Evolutionary conservation across 2,797 vertebrate species (phyloP), one percentile per base, ranked within the genome.

Genomic region (Sebastes steindachneri): DNA sequence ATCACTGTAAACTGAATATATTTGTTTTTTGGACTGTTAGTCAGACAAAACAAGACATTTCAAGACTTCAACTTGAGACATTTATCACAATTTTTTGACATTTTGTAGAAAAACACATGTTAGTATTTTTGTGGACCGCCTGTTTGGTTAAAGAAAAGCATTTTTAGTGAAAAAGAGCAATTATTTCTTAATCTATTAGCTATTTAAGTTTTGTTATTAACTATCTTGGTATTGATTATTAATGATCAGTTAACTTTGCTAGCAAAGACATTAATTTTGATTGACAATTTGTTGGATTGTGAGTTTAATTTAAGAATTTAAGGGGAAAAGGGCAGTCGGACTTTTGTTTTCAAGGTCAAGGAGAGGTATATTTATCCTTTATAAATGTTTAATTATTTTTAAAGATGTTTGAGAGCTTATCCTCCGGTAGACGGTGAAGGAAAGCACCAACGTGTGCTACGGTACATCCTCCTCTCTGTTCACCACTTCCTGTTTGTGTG

Each of bases 401-500:
- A 41, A 41, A 41, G 37, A 41, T 0, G 37, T 41, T 17, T 41
- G 37, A 41, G 41, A 19, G 41, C 0, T 45, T 45, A 0, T 45
- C 41, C 41, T 45, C 41, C 15, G 41, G 41, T 19, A 17, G 41
- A 45, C 0, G 41, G 15, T 45, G 37, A 41, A 14, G 14, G 37
- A 41, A 41, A 41, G 37, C 37, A 41, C 37, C 5, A 3, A 6
- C 5, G 12, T 41, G 41, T 45, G 0, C 41, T 45, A 19, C 6
- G 14, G 14, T 41, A 41, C 5, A 9, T 37, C 25, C 15, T 14
- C 33, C 19, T 3, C 68, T 59, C 17, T 17, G 63, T 2, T 62
- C 53, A 51, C 3, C 5, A 11, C 41, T 0, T 29, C 21, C 28
- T 23, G 57, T 68, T 66, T 76, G 14, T 80, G 33, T 85, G 69